Base-by-base conservation (phyloP, 2,797 vertebrate species). In the Lutra lutra region DNA sequence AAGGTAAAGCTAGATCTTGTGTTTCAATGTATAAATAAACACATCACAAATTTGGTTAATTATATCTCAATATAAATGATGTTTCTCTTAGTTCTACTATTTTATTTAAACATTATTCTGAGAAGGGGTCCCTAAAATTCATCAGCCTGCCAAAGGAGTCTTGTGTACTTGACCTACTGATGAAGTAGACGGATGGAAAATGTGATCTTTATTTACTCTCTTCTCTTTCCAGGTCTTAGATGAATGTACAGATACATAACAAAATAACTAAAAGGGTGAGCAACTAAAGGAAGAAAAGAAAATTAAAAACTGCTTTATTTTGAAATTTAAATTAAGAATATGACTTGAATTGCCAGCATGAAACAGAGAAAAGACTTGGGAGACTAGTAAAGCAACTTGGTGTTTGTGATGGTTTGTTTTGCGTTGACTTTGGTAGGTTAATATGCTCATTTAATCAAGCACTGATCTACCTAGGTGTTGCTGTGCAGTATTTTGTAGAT, bases 241-340 rank as follows among this genome's bases (percentile, higher is more conserved):
- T 62, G 23, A 93, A 88, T 40, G 3, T 35, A 78, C 13, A 27
- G 58, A 48, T 21, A 32, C 11, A 56, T 3, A 68, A 46, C 13
- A 88, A 64, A 80, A 75, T 78, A 21, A 80, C 7, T 35, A 68
- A 96, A 72, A 54, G 1, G 18, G 2, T 60, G 20, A 54, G 9
- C 56, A 91, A 46, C 10, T 70, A 82, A 73, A 43, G 5, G 32
- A 92, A 77, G 11, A 79, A 86, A 78, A 83, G 8, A 7, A 12
- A 89, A 54, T 38, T 80, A 85, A 51, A 89, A 86, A 48, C 3
- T 82, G 9, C 13, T 64, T 14, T 58, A 9, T 46, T 54, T 89
- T 89, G 25, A 46, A 94, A 77, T 88, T 80, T 88, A 64, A 97
- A 83, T 80, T 35, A 86, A 70, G 58, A 79, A 4, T 75, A 25